phyloP scores from a whole-genome alignment of 1,140 invertebrate species.

The Pollicipes pollicipes region DNA sequence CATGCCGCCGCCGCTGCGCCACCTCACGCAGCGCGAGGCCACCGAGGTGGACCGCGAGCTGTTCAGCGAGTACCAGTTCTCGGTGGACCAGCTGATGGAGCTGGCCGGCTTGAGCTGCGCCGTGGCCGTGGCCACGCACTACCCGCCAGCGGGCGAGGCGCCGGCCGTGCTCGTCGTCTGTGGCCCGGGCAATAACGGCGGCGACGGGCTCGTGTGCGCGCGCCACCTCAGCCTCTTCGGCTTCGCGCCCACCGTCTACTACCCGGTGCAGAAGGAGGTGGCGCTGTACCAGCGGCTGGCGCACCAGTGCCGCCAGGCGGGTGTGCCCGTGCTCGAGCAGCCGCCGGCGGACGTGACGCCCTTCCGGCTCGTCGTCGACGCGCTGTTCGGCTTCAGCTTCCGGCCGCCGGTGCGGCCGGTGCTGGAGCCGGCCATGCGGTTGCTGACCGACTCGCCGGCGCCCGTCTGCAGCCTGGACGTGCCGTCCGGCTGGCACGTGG shows the following conservation, averaged over 20 bases:
- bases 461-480: conserved; percentile 82
- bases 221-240: conserved; percentile 85
- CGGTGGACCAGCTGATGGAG: conserved; percentile 97
- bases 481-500: conserved; percentile 95
- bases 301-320: conserved; percentile 64
- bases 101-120: conserved; percentile 92
- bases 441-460: conserved; percentile 43
- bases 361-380: conserved; percentile 63
- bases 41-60: conserved; percentile 71
- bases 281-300: conserved; percentile 62
- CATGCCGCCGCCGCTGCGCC: conserved; percentile 6
- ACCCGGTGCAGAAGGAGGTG: conserved; percentile 75
- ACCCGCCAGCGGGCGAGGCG: conserved; percentile 13
- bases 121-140: conserved; percentile 45
- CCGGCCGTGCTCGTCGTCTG: conserved; percentile 55
- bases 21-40: conserved; percentile 64
- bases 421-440: conserved; percentile 40
- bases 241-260: conserved; percentile 62
- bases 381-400: conserved; percentile 95
- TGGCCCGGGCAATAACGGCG: conserved; percentile 98
- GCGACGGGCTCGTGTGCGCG: conserved; percentile 91
- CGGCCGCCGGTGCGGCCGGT: conserved; percentile 69
- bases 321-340: conserved; percentile 48
- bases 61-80: conserved; percentile 76
- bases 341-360: conserved; percentile 33